These are phyloP conservation scores for Drosophila mimetica DNA, from an alignment of 2,888 invertebrate genomes.

Conservation along the genomic window DNA sequence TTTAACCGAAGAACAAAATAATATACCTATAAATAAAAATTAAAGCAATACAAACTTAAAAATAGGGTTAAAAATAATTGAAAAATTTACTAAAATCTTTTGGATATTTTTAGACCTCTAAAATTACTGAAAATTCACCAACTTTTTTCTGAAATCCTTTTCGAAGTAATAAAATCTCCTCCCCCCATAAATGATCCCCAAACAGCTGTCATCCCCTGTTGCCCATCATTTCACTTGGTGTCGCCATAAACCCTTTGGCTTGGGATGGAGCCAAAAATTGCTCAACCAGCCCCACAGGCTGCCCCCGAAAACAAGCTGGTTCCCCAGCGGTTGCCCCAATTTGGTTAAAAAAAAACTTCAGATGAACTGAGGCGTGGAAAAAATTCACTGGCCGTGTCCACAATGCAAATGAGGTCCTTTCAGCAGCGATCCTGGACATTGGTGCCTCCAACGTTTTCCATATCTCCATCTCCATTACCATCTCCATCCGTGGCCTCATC, in stretches of 20 bases:
- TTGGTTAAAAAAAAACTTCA: conserved; percentile 46
- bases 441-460: conserved; percentile 1
- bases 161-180: not conserved
- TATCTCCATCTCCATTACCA: conserved; percentile 34
- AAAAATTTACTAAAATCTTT: too few species aligned
- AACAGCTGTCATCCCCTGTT: not conserved
- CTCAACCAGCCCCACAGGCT: conserved; percentile 1
- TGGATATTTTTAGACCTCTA: too few species aligned
- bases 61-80: too few species aligned
- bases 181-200: conserved; percentile 5
- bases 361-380: conserved; percentile 55
- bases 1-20: too few species aligned
- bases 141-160: not conserved
- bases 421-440: conserved; percentile 49
- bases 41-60: too few species aligned
- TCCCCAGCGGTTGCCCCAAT: conserved; percentile 37
- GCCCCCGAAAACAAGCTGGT: conserved; percentile 9
- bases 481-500: conserved; percentile 31
- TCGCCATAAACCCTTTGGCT: conserved; percentile 3
- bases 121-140: not conserved
- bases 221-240: conserved; percentile 5
- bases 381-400: conserved; percentile 64
- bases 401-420: conserved; percentile 75
- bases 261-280: conserved; percentile 1
- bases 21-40: too few species aligned